phyloP scores from a whole-genome alignment of 2,113 vertebrate genomes.

The Crotalus viridis region DNA sequence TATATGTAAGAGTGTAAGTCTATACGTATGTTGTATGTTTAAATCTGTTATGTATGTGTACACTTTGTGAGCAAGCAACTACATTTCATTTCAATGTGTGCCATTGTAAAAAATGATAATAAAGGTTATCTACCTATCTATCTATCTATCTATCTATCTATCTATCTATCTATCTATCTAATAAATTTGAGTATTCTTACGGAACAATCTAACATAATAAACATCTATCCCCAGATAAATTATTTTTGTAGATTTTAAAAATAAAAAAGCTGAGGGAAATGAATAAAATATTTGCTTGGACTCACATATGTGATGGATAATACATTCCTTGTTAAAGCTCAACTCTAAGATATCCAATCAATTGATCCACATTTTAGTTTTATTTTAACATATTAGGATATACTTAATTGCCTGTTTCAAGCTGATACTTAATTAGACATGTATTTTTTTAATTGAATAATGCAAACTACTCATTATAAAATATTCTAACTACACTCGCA shows the following conservation, averaged over 20 bases:
- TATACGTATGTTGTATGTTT: too few relatives aligned
- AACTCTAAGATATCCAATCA: not conserved
- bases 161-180: not conserved
- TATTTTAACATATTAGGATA: not conserved
- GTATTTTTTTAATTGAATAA: slow-evolving; percentile 49
- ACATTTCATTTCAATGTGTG: too few relatives aligned
- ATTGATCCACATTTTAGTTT: not conserved
- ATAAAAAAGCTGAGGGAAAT: not conserved
- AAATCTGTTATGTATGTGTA: too few relatives aligned
- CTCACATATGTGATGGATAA: not conserved
- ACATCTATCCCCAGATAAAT: not conserved
- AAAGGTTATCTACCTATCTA: too few relatives aligned
- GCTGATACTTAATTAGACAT: slow-evolving; percentile 55
- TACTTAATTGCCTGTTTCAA: slow-evolving; percentile 47
- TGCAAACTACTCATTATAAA: slow-evolving; percentile 51
- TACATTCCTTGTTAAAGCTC: not conserved
- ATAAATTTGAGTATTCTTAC: not conserved
- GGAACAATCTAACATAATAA: not conserved
- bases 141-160: too few relatives aligned
- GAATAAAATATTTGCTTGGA: not conserved
- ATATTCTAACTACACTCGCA: slow-evolving; percentile 43
- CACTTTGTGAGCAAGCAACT: too few relatives aligned
- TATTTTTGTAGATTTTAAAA: not conserved
- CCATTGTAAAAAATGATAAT: too few relatives aligned
- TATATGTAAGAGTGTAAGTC: too few relatives aligned